phyloP scores from a whole-genome alignment of 2,113 vertebrate species.

The Asarcornis scutulata region DNA sequence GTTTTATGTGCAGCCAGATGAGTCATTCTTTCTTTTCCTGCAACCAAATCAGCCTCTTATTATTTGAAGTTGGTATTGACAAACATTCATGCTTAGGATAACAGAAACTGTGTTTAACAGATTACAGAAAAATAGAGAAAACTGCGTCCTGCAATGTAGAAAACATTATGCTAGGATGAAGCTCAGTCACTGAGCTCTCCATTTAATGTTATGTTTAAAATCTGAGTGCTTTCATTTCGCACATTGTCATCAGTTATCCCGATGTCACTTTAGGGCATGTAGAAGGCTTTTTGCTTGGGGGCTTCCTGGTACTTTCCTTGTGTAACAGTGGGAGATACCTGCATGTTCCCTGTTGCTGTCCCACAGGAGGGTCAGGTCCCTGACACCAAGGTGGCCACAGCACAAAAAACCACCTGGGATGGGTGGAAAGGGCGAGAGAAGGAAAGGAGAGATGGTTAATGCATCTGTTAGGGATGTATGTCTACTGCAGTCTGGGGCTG shows the following conservation, averaged over 20 bases:
- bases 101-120: conserved; percentile 38
- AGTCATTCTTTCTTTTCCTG: conserved; percentile 1
- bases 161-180: not conserved
- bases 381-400: not conserved
- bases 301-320: not conserved
- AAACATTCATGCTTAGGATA: conserved; percentile 18
- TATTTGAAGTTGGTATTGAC: conserved; percentile 27
- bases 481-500: not conserved
- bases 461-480: not conserved
- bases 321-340: not conserved
- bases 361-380: not conserved
- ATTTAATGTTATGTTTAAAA: not conserved
- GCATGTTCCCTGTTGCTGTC: not conserved
- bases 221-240: not conserved
- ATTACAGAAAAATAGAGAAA: not conserved
- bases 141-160: not conserved
- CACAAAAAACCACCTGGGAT: not conserved
- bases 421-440: not conserved
- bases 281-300: not conserved
- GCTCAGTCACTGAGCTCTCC: not conserved
- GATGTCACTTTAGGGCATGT: not conserved
- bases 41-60: not conserved
- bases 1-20: not conserved
- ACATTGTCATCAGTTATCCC: not conserved
- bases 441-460: not conserved